phyloP scores from a whole-genome alignment of 2,888 invertebrate species.

The Cancer borealis region DNA sequence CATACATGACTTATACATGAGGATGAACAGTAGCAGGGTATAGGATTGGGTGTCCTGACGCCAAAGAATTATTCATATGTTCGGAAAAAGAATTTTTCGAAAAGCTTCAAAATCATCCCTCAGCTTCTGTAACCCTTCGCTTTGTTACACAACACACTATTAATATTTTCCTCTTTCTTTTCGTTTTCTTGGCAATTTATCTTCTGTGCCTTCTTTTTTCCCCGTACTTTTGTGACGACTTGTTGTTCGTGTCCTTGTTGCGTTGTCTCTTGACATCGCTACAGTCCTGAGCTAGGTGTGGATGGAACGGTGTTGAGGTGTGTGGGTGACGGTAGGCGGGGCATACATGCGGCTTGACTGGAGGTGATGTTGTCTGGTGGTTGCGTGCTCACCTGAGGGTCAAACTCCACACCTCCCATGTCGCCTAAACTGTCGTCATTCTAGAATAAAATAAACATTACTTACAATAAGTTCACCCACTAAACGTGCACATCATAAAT shows the following conservation, averaged over 20 bases:
- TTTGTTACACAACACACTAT: constrained; percentile 15
- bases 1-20: neutral
- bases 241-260: constrained; percentile 61
- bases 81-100: neutral
- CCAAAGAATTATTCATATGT: neutral
- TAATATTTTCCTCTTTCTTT: neutral
- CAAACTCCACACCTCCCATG: neutral
- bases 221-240: constrained; percentile 62
- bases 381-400: neutral
- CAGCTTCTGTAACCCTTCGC: neutral
- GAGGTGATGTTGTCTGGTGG: neutral
- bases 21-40: neutral
- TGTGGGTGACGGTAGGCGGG: neutral
- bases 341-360: neutral
- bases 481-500: neutral
- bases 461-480: neutral
- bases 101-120: constrained; percentile 41
- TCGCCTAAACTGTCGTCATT: neutral
- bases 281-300: neutral
- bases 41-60: neutral
- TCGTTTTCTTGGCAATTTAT: neutral
- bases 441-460: neutral
- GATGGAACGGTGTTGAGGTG: neutral
- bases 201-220: constrained; percentile 27
- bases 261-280: no score